Percentiles rank a stretch among this genome's conserved stretches.
phyloP scores from a whole-genome alignment of 2,113 vertebrate species.

The Chiloscyllium plagiosum region DNA sequence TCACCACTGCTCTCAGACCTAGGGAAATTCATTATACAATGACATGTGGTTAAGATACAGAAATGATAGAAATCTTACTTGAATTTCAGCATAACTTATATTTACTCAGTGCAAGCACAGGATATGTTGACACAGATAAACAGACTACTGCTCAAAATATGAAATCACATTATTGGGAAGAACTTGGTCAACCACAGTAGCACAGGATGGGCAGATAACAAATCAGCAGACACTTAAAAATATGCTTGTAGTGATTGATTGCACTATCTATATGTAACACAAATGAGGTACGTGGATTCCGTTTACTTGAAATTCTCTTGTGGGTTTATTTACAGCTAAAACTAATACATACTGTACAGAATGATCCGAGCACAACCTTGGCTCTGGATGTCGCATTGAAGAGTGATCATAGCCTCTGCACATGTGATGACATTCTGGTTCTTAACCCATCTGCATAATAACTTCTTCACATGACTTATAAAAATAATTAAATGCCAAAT shows the following conservation, averaged over 20 bases:
- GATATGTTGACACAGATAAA: conserved; percentile 26
- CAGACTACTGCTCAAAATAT: neutral
- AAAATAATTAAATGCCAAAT: neutral
- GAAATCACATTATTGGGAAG: neutral
- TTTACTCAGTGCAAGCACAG: conserved; percentile 1
- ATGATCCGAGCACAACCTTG: too few relatives aligned
- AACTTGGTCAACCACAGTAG: neutral
- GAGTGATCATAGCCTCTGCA: too few relatives aligned
- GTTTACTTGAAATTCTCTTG: too few relatives aligned
- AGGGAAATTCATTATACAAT: conserved; percentile 33
- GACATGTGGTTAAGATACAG: conserved; percentile 21
- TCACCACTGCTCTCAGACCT: neutral
- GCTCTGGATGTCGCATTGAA: too few relatives aligned
- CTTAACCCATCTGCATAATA: too few relatives aligned
- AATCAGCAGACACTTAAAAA: neutral
- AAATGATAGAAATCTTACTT: conserved; percentile 32
- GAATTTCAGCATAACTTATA: conserved; percentile 27
- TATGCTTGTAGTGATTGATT: neutral
- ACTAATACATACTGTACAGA: too few relatives aligned
- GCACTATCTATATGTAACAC: too few relatives aligned
- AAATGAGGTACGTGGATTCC: too few relatives aligned
- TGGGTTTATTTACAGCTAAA: too few relatives aligned
- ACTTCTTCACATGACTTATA: too few relatives aligned
- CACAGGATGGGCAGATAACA: neutral
- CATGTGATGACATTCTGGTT: too few relatives aligned